Conservation (phyloP, 2,113 vertebrate genomes). For the Daphoenositta chrysoptera region DNA sequence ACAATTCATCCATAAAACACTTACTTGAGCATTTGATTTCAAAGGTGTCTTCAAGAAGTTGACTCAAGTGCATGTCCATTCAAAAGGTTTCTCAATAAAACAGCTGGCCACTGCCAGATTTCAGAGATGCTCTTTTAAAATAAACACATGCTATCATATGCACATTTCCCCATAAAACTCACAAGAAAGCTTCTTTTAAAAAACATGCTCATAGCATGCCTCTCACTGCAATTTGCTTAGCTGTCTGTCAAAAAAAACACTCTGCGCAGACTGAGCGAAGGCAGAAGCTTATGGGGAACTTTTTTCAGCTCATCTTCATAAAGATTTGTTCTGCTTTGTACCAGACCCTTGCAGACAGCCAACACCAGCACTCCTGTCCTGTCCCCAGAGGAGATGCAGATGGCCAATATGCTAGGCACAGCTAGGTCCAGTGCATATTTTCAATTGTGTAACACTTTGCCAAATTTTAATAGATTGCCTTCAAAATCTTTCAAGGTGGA, state of each 20-base stretch:
- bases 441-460: background rate
- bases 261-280: fast-evolving
- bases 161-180: background rate
- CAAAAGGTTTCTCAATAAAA: background rate
- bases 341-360: background rate
- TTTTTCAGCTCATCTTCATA: background rate
- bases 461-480: background rate
- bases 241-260: background rate
- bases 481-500: background rate
- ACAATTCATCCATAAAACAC: background rate
- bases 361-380: background rate
- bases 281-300: background rate
- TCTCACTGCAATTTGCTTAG: background rate
- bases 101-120: background rate
- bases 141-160: background rate
- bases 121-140: background rate
- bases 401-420: background rate
- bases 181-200: background rate
- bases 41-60: background rate
- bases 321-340: background rate
- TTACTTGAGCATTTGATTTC: background rate
- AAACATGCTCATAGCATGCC: background rate
- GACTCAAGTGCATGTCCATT: background rate
- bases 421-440: background rate
- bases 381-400: background rate